phyloP scores from a whole-genome alignment of 2,113 vertebrate species.

The Cynopterus brachyotis region DNA sequence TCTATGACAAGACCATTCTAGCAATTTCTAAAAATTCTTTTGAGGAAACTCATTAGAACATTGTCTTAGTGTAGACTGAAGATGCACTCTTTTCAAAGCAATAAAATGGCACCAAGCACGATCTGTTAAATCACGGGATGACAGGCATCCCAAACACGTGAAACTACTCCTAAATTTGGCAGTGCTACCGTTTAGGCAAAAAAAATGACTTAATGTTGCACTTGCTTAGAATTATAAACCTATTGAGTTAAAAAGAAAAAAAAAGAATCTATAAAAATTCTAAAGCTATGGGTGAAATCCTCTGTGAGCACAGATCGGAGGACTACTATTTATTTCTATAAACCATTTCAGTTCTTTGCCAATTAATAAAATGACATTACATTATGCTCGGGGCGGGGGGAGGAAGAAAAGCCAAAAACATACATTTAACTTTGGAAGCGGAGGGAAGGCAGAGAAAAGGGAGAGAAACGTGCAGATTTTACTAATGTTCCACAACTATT shows the following conservation, averaged over 20 bases:
- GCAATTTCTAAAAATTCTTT: slow-evolving; percentile 31
- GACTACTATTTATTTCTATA: not conserved
- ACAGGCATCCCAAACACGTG: not conserved
- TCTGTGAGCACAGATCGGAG: not conserved
- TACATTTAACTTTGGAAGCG: not conserved
- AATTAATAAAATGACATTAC: not conserved
- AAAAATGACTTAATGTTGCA: slow-evolving; percentile 7
- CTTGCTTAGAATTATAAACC: slow-evolving; percentile 25
- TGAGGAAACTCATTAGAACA: slow-evolving; percentile 1
- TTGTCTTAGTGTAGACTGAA: not conserved
- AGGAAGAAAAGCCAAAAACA: not conserved
- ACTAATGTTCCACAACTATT: not conserved
- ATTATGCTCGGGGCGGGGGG: not conserved
- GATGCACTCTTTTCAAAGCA: slow-evolving; percentile 28
- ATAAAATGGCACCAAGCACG: slow-evolving; percentile 6
- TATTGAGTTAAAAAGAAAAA: not conserved
- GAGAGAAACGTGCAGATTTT: not conserved
- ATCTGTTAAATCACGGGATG: slow-evolving; percentile 23
- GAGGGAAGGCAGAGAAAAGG: not conserved
- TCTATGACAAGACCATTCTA: not conserved
- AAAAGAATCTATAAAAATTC: not conserved
- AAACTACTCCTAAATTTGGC: slow-evolving; percentile 35
- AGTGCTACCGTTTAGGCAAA: slow-evolving; percentile 21
- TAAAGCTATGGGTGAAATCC: slow-evolving; percentile 5
- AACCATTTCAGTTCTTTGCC: not conserved